Evolutionary conservation across 2,113 vertebrate genomes (phyloP).

Genomic region (Scomber scombrus): DNA sequence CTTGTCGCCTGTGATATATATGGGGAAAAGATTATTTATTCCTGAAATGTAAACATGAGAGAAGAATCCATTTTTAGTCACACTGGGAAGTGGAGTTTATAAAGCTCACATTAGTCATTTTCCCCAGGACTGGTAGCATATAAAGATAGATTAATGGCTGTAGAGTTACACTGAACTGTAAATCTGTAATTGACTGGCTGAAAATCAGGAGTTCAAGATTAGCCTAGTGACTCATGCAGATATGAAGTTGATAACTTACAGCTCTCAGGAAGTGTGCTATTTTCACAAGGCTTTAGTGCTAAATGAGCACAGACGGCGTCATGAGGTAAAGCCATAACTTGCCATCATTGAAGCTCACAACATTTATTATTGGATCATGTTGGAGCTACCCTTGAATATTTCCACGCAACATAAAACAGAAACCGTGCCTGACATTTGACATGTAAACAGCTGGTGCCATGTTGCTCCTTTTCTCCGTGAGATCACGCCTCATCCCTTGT

Average conservation of each 20-base stretch:
- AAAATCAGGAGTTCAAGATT: conserved; percentile 58
- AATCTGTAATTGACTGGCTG: conserved; percentile 60
- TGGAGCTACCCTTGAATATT: conserved; percentile 31
- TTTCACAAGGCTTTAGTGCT: conserved; percentile 46
- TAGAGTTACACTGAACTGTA: conserved; percentile 38
- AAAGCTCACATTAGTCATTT: conserved; percentile 52
- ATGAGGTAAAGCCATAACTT: conserved; percentile 28
- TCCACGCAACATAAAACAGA: conserved; percentile 40
- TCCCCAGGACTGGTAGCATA: neutral
- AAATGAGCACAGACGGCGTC: conserved; percentile 34
- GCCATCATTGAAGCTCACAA: conserved; percentile 2
- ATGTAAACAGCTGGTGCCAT: conserved; percentile 38
- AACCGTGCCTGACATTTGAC: conserved; percentile 31
- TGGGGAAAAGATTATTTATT: conserved; percentile 36
- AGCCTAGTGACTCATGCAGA: conserved; percentile 63
- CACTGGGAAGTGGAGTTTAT: conserved; percentile 33
- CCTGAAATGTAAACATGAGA: conserved; percentile 45
- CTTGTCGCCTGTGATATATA: neutral
- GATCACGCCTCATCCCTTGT: conserved; percentile 45
- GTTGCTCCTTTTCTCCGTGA: conserved; percentile 7
- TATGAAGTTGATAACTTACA: conserved; percentile 63
- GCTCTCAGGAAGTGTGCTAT: conserved; percentile 64
- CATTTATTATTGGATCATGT: conserved; percentile 20
- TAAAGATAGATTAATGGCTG: conserved; percentile 48
- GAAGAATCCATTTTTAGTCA: conserved; percentile 42